These are phyloP conservation scores for Gymnorhina tibicen DNA, from an alignment of 2,113 vertebrate species.

Conservation along the genomic window DNA sequence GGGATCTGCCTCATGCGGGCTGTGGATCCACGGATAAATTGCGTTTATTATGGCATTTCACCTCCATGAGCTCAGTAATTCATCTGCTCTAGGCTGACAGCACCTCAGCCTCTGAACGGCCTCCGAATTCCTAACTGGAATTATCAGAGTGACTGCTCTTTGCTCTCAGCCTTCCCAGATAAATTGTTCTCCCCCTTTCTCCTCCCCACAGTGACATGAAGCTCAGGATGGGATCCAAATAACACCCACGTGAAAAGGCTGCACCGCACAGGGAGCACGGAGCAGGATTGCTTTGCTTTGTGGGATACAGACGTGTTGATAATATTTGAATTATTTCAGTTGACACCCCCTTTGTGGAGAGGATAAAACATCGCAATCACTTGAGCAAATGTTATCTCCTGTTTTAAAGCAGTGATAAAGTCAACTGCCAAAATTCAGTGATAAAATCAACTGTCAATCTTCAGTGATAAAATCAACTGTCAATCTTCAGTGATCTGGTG, in stretches of 20 bases:
- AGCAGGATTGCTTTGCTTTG: neutral
- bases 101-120: neutral
- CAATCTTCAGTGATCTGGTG: neutral
- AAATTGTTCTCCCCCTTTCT: neutral
- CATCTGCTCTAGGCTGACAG: neutral
- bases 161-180: neutral
- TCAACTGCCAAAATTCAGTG: neutral
- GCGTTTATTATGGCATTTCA: neutral
- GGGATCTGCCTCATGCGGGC: neutral
- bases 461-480: neutral
- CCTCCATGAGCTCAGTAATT: neutral
- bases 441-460: neutral
- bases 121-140: neutral
- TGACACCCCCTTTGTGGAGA: fast-evolving
- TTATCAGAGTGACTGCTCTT: neutral
- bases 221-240: neutral
- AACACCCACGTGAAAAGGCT: neutral
- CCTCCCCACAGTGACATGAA: neutral
- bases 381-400: neutral
- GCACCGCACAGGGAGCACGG: neutral
- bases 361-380: neutral
- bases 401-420: neutral
- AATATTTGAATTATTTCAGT: neutral
- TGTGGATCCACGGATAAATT: neutral
- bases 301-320: neutral